Percentiles rank a stretch among this genome's conserved stretches.
phyloP scores from a whole-genome alignment of 2,797 vertebrate species.

The Macrochelys suwanniensis region DNA sequence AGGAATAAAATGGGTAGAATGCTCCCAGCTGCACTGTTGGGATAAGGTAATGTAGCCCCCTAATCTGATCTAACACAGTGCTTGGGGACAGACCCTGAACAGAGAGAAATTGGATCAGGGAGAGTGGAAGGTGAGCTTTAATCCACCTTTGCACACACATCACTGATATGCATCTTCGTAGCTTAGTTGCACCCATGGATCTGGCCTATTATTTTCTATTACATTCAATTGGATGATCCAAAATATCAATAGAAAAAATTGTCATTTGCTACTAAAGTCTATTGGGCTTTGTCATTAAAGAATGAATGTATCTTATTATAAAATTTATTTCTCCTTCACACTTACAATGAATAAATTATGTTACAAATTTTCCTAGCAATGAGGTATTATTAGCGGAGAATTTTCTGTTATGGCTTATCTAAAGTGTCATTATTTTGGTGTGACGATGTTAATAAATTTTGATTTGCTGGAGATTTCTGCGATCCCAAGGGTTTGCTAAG shows the following conservation, averaged over 20 bases:
- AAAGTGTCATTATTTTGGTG: not conserved
- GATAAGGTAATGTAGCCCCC: not conserved
- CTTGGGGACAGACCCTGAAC: not conserved
- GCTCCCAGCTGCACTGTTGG: not conserved
- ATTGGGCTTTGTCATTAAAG: not conserved
- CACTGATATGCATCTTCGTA: not conserved
- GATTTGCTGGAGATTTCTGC: not conserved
- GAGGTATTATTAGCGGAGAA: not conserved
- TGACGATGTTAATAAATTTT: not conserved
- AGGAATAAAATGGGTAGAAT: not conserved
- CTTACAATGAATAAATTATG: not conserved
- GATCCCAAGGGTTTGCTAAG: not conserved
- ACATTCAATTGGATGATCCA: not conserved
- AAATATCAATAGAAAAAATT: not conserved
- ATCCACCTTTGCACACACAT: not conserved
- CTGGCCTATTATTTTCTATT: not conserved
- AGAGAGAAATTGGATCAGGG: not conserved
- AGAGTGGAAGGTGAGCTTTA: not conserved
- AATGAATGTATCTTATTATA: not conserved
- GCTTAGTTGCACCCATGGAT: not conserved
- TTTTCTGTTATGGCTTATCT: not conserved
- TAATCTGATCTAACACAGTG: not conserved
- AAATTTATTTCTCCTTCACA: not conserved
- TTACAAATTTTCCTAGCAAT: not conserved
- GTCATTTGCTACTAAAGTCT: not conserved